Percentiles rank a stretch among this genome's conserved stretches.
These are phyloP conservation scores for Pterocles orientalis DNA, from an alignment of 2,113 vertebrate genomes.

Conservation along the genomic window DNA sequence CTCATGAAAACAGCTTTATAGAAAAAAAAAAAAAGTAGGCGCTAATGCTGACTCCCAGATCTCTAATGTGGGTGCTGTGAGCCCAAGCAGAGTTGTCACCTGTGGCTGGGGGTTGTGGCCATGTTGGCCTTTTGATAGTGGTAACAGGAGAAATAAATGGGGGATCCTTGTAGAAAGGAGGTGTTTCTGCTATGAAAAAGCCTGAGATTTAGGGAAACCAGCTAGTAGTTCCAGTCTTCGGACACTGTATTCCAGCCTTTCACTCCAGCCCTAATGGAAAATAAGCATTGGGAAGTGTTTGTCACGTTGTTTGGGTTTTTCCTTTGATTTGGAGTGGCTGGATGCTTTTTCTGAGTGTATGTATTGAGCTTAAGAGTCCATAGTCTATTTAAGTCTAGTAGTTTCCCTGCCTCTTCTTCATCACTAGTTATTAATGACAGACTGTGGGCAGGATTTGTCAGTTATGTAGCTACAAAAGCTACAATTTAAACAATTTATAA, in stretches of 20 bases:
- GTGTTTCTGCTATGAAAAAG: not conserved
- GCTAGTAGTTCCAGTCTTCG: not conserved
- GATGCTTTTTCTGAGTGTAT: not conserved
- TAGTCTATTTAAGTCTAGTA: not conserved
- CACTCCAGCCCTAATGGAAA: not conserved
- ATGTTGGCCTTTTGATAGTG: not conserved
- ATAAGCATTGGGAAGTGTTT: not conserved
- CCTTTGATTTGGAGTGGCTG: not conserved
- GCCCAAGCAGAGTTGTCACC: not conserved
- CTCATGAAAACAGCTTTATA: not conserved
- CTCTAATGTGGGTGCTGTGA: not conserved
- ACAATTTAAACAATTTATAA: not conserved
- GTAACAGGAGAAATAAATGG: not conserved
- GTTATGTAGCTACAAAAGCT: not conserved
- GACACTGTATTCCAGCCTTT: not conserved
- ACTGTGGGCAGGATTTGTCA: not conserved
- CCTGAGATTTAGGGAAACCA: not conserved
- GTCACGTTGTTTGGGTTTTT: not conserved
- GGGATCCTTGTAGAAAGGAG: not conserved
- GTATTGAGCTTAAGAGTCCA: not conserved
- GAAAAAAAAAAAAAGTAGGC: not conserved
- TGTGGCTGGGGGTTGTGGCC: rapidly evolving
- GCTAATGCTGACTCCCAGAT: not conserved
- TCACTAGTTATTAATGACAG: not conserved
- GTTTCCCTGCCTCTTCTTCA: not conserved